Conservation (phyloP, 2,888 invertebrate genomes). For the Clunio marinus region DNA sequence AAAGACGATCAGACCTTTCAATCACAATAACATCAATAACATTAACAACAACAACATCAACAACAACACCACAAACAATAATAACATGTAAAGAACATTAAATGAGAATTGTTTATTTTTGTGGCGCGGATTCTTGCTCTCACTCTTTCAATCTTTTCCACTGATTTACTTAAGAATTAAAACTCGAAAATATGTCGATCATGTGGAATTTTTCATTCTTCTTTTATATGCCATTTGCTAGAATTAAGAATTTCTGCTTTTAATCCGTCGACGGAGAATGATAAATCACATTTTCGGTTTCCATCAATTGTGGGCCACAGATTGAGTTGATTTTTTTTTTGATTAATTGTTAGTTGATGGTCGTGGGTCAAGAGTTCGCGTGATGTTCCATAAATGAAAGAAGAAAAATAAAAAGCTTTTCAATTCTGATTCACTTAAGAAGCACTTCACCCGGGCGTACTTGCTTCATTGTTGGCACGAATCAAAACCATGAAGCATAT, state of each 20-base stretch:
- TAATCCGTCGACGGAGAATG: constrained; percentile 14
- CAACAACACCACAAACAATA: constrained; percentile 23
- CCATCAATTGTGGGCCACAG: too few species aligned
- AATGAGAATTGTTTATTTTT: constrained; percentile 7
- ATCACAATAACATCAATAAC: background rate
- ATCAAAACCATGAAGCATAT: background rate
- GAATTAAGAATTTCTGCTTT: background rate
- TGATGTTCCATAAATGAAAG: too few species aligned
- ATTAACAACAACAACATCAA: background rate
- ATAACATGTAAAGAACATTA: constrained; percentile 36
- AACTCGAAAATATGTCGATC: constrained; percentile 28
- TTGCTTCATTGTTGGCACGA: constrained; percentile 5
- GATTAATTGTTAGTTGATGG: constrained; percentile 31
- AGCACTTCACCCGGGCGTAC: background rate
- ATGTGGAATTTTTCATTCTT: constrained; percentile 10
- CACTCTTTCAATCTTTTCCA: background rate
- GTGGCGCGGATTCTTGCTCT: constrained; percentile 14
- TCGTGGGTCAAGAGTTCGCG: constrained; percentile 29
- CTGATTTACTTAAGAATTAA: constrained; percentile 23
- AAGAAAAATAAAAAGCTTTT: background rate
- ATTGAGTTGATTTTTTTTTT: constrained; percentile 5
- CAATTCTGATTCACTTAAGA: constrained; percentile 31
- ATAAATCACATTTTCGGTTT: constrained; percentile 31
- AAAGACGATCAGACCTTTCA: background rate
- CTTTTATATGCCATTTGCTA: background rate